Evolutionary conservation across 2,888 invertebrate genomes (phyloP), one percentile per base, ranked within the genome.

Genomic region (Rhodophaea formosa): DNA sequence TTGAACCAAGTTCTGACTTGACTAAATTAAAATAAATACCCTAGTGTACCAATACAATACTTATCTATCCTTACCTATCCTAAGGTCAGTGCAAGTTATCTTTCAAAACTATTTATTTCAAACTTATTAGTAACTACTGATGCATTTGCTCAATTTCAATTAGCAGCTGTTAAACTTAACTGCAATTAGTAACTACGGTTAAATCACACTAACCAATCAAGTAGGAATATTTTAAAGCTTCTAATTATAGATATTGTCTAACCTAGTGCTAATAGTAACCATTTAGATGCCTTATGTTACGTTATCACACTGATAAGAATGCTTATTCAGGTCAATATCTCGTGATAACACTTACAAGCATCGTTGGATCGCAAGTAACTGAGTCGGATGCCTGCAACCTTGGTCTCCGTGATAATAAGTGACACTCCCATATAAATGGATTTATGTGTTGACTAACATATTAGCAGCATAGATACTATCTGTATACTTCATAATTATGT

Each of bases 271-370:
- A 72, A 74, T 70, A 76, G 71, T 64, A 63, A 71, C 73, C 16
- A 42, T 44, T 59, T 51, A 53, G 54, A 55, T 57, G 54, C 57
- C 49, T 58, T 56, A 44, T 61, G 63, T 68, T 65, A 60, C 59
- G 64, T 83, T 86, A 82, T 82, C 83, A 72, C 49, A 23, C 7
- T 72, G 87, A 88, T 88, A 86, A 85, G 68, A 67, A 63, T 72
- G 75, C 74, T 75, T 80, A 88, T 85, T 84, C 76, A 86, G 87
- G 88, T 88, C 87, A 87, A 82, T 84, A 88, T 86, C 85, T 86
- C 59, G 60, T 70, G 86, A 88, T 86, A 86, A 72, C 64, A 68
- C 62, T 60, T 59, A n/a, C n/a, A 39, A 63, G 52, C 59, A 63
- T 55, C 39, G 57, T 63, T 60, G 46, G 64, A 58, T 59, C 63